Evolutionary conservation across 2,797 vertebrate species (phyloP).

Genomic region (Cetoscarus ocellatus): DNA sequence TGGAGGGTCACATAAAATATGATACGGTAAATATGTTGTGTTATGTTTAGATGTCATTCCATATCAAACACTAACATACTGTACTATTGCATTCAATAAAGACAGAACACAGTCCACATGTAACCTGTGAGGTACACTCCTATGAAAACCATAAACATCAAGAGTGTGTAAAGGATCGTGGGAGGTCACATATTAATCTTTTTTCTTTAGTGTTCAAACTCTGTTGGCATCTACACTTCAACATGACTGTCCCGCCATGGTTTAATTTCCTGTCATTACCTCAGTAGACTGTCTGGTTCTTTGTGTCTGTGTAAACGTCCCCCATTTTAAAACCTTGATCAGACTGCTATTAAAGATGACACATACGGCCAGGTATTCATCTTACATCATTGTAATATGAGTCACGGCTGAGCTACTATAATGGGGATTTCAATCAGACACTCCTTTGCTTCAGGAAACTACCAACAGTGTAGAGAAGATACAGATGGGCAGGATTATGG

Average conservation of each 20-base stretch:
- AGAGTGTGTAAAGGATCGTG: too few relatives aligned
- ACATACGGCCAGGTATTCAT: conserved; percentile 14
- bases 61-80: too few relatives aligned
- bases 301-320: conserved; percentile 1
- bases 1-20: too few relatives aligned
- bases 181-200: neutral
- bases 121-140: too few relatives aligned
- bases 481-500: conserved; percentile 33
- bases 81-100: too few relatives aligned
- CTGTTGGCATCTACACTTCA: neutral
- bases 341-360: conserved; percentile 23
- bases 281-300: neutral
- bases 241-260: neutral
- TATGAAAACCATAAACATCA: too few relatives aligned
- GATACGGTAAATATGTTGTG: too few relatives aligned
- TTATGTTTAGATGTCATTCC: too few relatives aligned
- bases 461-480: conserved; percentile 8
- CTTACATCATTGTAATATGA: conserved; percentile 34
- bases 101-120: too few relatives aligned
- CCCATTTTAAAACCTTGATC: conserved; percentile 7
- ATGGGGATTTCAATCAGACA: conserved; percentile 29
- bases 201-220: neutral
- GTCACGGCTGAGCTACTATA: conserved; percentile 16
- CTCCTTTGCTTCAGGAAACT: conserved; percentile 33
- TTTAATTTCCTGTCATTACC: neutral